These are phyloP conservation scores for Druon quercuslanigerum DNA, from an alignment of 1,140 invertebrate genomes.

Conservation along the genomic window DNA sequence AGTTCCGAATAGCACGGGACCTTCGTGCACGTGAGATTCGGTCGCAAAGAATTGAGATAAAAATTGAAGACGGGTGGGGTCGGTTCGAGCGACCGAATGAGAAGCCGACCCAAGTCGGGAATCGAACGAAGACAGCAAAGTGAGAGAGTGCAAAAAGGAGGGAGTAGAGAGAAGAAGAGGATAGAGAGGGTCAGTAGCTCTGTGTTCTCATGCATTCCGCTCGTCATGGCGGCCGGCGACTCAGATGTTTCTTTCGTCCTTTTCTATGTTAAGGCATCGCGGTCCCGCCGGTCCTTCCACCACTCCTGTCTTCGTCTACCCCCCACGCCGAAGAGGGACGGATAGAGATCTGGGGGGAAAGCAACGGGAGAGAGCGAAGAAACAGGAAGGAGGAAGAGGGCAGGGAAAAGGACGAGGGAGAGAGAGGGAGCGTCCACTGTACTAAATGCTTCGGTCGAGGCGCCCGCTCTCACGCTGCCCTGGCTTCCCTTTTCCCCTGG, in stretches of 20 bases:
- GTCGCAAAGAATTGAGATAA: slow-evolving; percentile 59
- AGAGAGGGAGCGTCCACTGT: slow-evolving; percentile 62
- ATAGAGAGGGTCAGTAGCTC: slow-evolving; percentile 68
- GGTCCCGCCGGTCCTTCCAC: slow-evolving; percentile 47
- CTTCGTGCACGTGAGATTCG: slow-evolving; percentile 48
- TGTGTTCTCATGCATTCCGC: slow-evolving; percentile 74
- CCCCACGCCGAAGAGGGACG: slow-evolving; percentile 34
- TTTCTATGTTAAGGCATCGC: slow-evolving; percentile 8
- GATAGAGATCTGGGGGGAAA: slow-evolving; percentile 9
- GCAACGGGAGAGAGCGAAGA: slow-evolving; percentile 32
- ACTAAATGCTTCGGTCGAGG: slow-evolving; percentile 68
- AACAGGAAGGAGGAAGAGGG: slow-evolving; percentile 42
- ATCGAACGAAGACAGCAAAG: slow-evolving; percentile 26
- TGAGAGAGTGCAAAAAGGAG: slow-evolving; percentile 17
- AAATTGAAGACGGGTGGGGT: slow-evolving; percentile 50
- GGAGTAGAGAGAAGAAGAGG: neutral
- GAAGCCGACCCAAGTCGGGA: slow-evolving; percentile 32
- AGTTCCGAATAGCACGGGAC: slow-evolving; percentile 5
- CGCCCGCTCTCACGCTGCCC: slow-evolving; percentile 69
- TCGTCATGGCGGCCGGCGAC: slow-evolving; percentile 69
- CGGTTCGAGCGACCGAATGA: slow-evolving; percentile 34
- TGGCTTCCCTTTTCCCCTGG: slow-evolving; percentile 51
- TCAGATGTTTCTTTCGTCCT: slow-evolving; percentile 55
- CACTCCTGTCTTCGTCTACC: slow-evolving; percentile 34
- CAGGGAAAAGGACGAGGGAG: slow-evolving; percentile 41